Evolutionary conservation across 2,113 vertebrate genomes (phyloP).

Genomic region (Eleginops maclovinus): DNA sequence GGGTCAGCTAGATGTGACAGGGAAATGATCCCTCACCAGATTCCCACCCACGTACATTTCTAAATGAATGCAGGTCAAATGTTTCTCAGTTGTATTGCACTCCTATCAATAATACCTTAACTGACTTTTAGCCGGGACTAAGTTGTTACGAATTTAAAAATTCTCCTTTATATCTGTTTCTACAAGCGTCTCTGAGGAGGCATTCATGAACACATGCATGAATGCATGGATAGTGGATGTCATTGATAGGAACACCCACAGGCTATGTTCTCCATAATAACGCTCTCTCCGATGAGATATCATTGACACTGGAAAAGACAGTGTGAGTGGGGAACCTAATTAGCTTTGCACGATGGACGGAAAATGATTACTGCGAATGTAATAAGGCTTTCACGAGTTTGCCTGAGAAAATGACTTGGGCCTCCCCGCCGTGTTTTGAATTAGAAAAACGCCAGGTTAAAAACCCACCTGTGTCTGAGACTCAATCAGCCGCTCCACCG

Average conservation of each 20-base stretch:
- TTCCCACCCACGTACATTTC: not conserved
- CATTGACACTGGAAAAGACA: conserved; percentile 51
- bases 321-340: conserved; percentile 71
- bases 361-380: conserved; percentile 74
- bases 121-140: not conserved
- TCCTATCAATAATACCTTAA: not conserved
- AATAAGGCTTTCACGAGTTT: conserved; percentile 72
- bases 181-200: conserved; percentile 31
- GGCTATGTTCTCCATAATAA: conserved; percentile 60
- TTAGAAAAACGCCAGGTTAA: conserved; percentile 77
- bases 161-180: conserved; percentile 32
- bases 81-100: not conserved
- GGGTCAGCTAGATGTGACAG: not conserved
- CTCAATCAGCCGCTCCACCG: conserved; percentile 36
- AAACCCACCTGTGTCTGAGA: conserved; percentile 69
- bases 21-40: not conserved
- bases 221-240: conserved; percentile 47
- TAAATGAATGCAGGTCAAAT: no score
- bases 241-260: conserved; percentile 57
- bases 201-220: conserved; percentile 38
- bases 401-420: conserved; percentile 59
- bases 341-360: conserved; percentile 70
- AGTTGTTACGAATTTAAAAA: not conserved
- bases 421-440: conserved; percentile 64
- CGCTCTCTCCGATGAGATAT: conserved; percentile 57